These are phyloP conservation scores for Platanista minor DNA, from an alignment of 2,113 vertebrate genomes.

Conservation along the genomic window DNA sequence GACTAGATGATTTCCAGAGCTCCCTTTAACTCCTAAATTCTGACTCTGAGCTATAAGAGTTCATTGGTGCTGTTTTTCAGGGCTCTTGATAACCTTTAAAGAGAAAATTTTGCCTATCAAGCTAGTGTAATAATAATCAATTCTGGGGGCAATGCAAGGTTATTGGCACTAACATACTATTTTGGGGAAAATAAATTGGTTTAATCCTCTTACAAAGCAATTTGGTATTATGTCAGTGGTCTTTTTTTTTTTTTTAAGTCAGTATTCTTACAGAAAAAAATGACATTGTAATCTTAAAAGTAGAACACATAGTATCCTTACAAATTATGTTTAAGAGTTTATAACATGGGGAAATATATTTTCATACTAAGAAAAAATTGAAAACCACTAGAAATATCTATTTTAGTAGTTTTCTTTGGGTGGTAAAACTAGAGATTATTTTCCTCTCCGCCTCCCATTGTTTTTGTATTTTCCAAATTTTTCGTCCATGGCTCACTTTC, in stretches of 20 bases:
- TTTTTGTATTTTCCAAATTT: conserved; percentile 12
- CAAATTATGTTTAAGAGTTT: neutral
- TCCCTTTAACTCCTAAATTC: neutral
- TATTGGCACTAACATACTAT: neutral
- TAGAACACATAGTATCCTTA: neutral
- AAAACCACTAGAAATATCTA: neutral
- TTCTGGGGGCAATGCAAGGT: neutral
- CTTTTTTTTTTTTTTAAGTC: neutral
- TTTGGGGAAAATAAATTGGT: neutral
- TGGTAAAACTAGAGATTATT: neutral
- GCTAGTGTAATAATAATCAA: neutral
- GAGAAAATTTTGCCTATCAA: neutral
- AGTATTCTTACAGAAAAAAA: neutral
- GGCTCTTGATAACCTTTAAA: neutral
- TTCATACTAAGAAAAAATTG: neutral
- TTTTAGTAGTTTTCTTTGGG: neutral
- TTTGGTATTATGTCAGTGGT: neutral
- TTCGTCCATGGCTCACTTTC: neutral
- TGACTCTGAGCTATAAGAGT: neutral
- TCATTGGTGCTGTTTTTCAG: neutral
- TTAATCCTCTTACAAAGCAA: neutral
- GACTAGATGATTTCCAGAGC: neutral
- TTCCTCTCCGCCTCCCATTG: neutral
- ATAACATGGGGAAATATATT: neutral
- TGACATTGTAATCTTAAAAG: neutral